phyloP scores from a whole-genome alignment of 2,888 invertebrate genomes.

The Epirrita christyi region DNA sequence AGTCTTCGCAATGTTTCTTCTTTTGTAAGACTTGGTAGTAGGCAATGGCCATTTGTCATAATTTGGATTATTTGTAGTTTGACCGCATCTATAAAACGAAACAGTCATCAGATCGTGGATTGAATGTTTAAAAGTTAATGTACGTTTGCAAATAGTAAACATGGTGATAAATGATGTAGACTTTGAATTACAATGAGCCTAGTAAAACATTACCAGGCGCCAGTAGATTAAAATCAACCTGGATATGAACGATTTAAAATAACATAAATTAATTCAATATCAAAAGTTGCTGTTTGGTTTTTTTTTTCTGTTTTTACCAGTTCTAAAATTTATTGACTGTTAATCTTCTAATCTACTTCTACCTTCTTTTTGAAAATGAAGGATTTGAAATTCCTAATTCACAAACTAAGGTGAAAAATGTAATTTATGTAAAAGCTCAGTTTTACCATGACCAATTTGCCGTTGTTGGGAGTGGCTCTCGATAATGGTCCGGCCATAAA shows the following conservation, averaged over 20 bases:
- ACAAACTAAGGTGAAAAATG: background rate
- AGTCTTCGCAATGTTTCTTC: background rate
- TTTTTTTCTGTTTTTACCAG: too few species aligned
- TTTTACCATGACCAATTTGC: slow-evolving; percentile 38
- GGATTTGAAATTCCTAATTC: too few species aligned
- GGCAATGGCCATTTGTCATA: background rate
- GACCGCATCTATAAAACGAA: background rate
- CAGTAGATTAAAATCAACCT: background rate
- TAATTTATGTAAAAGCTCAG: slow-evolving; percentile 37
- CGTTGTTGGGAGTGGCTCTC: slow-evolving; percentile 51
- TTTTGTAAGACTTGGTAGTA: background rate
- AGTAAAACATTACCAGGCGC: background rate
- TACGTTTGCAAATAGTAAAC: slow-evolving; percentile 16
- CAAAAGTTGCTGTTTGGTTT: too few species aligned
- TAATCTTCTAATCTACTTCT: too few species aligned
- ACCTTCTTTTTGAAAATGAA: too few species aligned
- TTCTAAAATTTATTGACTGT: too few species aligned
- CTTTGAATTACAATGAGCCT: slow-evolving; percentile 18
- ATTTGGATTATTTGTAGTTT: slow-evolving; percentile 3
- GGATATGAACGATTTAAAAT: too few species aligned
- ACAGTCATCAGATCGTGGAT: background rate
- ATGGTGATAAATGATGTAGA: slow-evolving; percentile 20
- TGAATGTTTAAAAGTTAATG: slow-evolving; percentile 9
- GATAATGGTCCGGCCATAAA: slow-evolving; percentile 67
- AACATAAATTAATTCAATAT: too few species aligned